phyloP scores from a whole-genome alignment of 2,113 vertebrate genomes.

The Catharus fuscescens region DNA sequence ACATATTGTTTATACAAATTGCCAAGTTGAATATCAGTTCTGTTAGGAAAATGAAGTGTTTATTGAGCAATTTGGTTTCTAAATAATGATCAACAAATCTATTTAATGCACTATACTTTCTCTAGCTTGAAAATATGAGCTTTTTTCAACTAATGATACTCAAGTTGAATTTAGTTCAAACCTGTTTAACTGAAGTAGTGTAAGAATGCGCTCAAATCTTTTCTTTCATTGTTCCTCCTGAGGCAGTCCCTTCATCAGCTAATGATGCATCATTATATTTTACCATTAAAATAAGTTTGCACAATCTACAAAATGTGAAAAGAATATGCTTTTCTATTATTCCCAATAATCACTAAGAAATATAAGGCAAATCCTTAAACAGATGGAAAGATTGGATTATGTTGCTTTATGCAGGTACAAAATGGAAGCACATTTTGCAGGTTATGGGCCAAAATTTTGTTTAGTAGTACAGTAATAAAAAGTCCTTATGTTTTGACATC shows the following conservation, averaged over 20 bases:
- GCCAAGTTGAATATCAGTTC: neutral
- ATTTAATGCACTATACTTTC: neutral
- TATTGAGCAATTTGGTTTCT: neutral
- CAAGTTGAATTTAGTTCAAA: conserved; percentile 10
- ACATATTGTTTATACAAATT: conserved; percentile 38
- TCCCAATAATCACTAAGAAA: neutral
- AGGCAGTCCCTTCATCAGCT: conserved; percentile 15
- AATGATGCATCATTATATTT: neutral
- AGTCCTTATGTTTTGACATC: neutral
- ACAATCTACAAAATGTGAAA: neutral
- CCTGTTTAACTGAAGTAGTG: neutral
- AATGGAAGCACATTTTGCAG: neutral
- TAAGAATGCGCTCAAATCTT: neutral
- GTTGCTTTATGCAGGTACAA: conserved; percentile 54
- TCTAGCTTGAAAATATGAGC: neutral
- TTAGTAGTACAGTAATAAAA: neutral
- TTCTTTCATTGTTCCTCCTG: neutral
- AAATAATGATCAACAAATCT: neutral
- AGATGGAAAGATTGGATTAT: conserved; percentile 24
- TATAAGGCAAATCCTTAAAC: conserved; percentile 52
- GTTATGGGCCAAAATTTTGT: neutral
- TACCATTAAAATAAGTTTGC: neutral
- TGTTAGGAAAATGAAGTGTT: neutral
- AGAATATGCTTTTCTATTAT: neutral
- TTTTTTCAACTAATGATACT: neutral